A percentile compares a stretch with the other conserved stretches of the same genome.
Evolutionary conservation across 92 coral and sea anemone species (phyloP).

Genomic region (Umimayanthus chanpuru): DNA sequence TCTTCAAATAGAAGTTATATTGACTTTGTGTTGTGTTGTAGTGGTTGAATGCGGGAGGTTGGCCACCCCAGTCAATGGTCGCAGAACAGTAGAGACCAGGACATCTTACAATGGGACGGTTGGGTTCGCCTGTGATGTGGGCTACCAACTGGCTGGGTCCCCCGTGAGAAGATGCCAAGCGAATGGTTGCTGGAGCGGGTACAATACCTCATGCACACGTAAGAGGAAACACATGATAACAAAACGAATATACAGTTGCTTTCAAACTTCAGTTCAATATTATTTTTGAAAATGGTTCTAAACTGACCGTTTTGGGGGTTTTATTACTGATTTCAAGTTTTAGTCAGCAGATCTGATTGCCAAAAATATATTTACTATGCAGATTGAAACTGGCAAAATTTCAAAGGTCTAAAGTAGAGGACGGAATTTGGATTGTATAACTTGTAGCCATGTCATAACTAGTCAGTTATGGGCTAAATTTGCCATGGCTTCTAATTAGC

Average conservation of each 20-base stretch:
- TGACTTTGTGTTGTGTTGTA: background rate
- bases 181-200: slow-evolving; percentile 20
- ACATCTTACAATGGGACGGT: background rate
- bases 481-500: no score
- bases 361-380: no score
- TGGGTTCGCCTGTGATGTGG: slow-evolving; percentile 19
- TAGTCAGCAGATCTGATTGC: no score
- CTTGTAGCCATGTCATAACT: no score
- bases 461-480: no score
- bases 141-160: slow-evolving; percentile 2
- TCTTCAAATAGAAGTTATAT: background rate
- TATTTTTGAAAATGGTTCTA: background rate
- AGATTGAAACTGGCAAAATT: no score
- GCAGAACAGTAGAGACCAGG: background rate
- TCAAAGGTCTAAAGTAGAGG: no score
- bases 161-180: slow-evolving; percentile 30
- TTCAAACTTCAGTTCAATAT: no score
- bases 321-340: no score
- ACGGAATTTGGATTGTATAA: no score
- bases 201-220: background rate
- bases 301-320: no score
- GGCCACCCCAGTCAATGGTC: background rate
- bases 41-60: slow-evolving; percentile 18
- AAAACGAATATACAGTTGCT: no score
- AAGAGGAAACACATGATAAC: background rate